Evolutionary conservation across 1,140 invertebrate species (phyloP), one percentile per base, ranked within the genome.

Genomic region (Radopholus similis): DNA sequence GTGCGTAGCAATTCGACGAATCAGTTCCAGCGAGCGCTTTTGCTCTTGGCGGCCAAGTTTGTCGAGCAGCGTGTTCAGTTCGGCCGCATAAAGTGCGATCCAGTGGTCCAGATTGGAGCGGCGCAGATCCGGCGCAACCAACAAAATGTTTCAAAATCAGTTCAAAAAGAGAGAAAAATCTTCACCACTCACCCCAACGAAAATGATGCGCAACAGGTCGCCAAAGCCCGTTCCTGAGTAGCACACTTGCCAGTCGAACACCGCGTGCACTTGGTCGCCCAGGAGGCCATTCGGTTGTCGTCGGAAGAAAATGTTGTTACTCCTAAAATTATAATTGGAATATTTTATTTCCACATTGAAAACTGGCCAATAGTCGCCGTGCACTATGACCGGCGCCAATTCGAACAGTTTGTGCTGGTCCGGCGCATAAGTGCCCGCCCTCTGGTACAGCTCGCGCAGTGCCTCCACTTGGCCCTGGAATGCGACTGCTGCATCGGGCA

Each of bases 141-240:
- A n/a, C n/a, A n/a, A n/a, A n/a, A n/a, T n/a, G n/a, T n/a, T n/a
- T n/a, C n/a, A n/a, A n/a, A n/a, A n/a, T n/a, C n/a, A n/a, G n/a
- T n/a, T n/a, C n/a, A n/a, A n/a, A n/a, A n/a, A n/a, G n/a, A n/a
- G n/a, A n/a, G n/a, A n/a, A n/a, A n/a, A n/a, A n/a, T n/a, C n/a
- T n/a, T n/a, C n/a, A n/a, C n/a, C n/a, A n/a, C n/a, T n/a, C n/a
- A 62, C 59, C 21, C 59, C 35, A 26, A 62, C 40, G 32, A 40
- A 62, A n/a, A 62, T 62, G 32, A 62, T 30, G n/a, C 59, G 59
- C 42, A 62, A 30, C 42, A 62, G 26, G 47, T 62, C 59, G 9
- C 47, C 47, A 11, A 62, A 32, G 30, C 59, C 59, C 13, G 59
- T 62, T 21, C 59, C 59, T 47, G 44, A 34, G 35, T 44, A 38